A percentile compares a stretch with the other conserved stretches of the same genome.
Evolutionary conservation across 2,888 invertebrate genomes (phyloP).

Genomic region (Meghimatium bilineatum): DNA sequence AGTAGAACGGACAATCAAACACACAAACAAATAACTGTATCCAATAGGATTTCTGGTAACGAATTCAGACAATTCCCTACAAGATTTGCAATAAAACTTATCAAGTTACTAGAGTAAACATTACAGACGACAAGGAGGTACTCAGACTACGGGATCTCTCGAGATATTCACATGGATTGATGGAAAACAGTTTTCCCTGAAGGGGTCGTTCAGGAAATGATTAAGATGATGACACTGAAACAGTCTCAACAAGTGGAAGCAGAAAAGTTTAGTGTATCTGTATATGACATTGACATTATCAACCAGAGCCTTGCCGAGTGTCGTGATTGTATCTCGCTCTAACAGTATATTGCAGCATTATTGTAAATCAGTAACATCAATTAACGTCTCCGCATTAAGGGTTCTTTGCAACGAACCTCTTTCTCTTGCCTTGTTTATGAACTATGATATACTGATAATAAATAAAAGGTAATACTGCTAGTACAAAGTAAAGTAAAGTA

Average conservation of each 20-base stretch:
- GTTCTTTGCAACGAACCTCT: too few relatives aligned
- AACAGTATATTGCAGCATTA: too few relatives aligned
- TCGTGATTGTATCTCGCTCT: too few relatives aligned
- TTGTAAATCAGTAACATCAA: too few relatives aligned
- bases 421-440: too few relatives aligned
- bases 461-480: too few relatives aligned
- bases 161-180: not conserved
- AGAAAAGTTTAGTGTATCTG: not conserved
- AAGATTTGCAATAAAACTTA: not conserved
- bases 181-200: not conserved
- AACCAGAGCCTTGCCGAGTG: too few relatives aligned
- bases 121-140: not conserved
- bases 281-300: not conserved
- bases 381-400: too few relatives aligned
- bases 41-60: not conserved
- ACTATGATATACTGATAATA: too few relatives aligned
- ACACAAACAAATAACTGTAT: not conserved
- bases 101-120: not conserved
- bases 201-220: not conserved
- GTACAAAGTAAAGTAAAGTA: too few relatives aligned
- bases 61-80: not conserved
- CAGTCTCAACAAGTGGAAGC: not conserved
- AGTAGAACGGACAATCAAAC: too few relatives aligned
- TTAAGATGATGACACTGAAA: not conserved
- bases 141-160: not conserved